These are phyloP conservation scores for Branchipolynoe longqiensis DNA, from an alignment of 2,888 invertebrate species.

Conservation along the genomic window DNA sequence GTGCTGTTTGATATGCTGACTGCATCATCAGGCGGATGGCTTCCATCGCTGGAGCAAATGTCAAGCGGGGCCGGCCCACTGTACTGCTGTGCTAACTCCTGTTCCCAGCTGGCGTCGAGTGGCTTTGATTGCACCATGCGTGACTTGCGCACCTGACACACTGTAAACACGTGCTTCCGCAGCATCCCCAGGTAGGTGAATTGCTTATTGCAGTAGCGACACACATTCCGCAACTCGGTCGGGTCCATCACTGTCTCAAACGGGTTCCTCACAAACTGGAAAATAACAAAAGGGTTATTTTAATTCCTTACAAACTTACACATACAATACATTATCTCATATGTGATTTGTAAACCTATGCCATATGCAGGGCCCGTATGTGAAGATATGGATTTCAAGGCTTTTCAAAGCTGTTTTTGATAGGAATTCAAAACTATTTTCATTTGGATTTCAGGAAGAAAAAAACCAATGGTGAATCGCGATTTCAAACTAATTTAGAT, in stretches of 20 bases:
- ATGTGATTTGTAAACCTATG: no score
- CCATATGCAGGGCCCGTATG: no score
- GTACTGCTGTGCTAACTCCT: conserved; percentile 55
- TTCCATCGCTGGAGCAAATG: conserved; percentile 34
- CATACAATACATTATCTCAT: no score
- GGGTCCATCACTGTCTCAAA: conserved; percentile 12
- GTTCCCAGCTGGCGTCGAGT: conserved; percentile 65
- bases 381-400: no score
- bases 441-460: no score
- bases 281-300: background rate
- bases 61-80: background rate
- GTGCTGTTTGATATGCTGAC: conserved; percentile 8
- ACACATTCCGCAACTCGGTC: conserved; percentile 67
- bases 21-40: conserved; percentile 18
- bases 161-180: conserved; percentile 78
- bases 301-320: no score
- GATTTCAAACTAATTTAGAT: no score
- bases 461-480: no score
- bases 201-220: conserved; percentile 78
- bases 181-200: conserved; percentile 80
- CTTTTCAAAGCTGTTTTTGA: no score
- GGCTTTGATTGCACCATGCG: conserved; percentile 63
- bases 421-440: no score
- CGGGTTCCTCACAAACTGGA: conserved; percentile 25
- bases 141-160: conserved; percentile 76